Percentiles rank a stretch among this genome's conserved stretches.
Evolutionary conservation across 2,113 vertebrate species (phyloP).

Genomic region (Smithornis capensis): DNA sequence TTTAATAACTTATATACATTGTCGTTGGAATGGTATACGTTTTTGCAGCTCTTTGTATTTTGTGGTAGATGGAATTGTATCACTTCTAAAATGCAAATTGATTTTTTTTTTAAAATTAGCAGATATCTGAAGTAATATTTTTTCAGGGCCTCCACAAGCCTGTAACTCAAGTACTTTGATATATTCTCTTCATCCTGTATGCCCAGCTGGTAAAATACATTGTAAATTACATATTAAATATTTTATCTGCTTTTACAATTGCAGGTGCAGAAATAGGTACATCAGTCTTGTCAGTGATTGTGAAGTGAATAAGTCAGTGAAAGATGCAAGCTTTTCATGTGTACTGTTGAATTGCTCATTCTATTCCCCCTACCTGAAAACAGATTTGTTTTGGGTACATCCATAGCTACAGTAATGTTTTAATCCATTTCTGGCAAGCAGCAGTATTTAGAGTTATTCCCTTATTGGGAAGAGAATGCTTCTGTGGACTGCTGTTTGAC

Average conservation of each 20-base stretch:
- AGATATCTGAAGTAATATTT: constrained; percentile 79
- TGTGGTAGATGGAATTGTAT: constrained; percentile 81
- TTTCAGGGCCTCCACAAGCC: constrained; percentile 80
- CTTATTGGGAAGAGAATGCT: constrained; percentile 10
- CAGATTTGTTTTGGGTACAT: constrained; percentile 36
- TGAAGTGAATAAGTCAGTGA: constrained; percentile 79
- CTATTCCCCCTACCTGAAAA: constrained; percentile 37
- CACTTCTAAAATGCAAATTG: constrained; percentile 74
- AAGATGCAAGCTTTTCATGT: constrained; percentile 76
- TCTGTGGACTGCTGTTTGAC: constrained; percentile 37
- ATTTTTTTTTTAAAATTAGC: constrained; percentile 75
- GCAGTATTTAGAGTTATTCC: background rate
- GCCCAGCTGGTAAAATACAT: constrained; percentile 82
- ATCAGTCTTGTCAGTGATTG: constrained; percentile 76
- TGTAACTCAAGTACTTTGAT: constrained; percentile 82
- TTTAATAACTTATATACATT: constrained; percentile 91
- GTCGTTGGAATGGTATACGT: constrained; percentile 82
- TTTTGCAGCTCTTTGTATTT: constrained; percentile 83
- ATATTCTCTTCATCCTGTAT: constrained; percentile 79
- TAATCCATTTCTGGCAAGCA: constrained; percentile 1
- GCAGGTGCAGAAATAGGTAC: constrained; percentile 80
- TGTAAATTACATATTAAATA: constrained; percentile 85
- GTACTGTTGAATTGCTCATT: constrained; percentile 68
- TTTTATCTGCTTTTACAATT: constrained; percentile 86
- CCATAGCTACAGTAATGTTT: constrained; percentile 17